Conservation (phyloP, 2,888 invertebrate genomes). For the Melolontha melolontha region DNA sequence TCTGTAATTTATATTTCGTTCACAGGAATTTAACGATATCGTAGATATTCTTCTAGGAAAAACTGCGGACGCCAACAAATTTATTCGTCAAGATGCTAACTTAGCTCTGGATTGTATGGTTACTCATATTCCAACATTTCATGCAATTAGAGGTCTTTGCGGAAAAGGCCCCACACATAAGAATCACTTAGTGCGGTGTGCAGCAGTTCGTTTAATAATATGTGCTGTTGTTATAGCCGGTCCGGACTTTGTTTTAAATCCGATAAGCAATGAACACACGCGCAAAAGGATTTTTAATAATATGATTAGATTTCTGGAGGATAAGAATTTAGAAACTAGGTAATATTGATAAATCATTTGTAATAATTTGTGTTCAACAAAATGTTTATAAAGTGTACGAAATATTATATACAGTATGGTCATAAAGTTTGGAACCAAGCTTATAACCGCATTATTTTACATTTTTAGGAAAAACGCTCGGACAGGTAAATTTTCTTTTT, state of each 20-base stretch:
- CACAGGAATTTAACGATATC: slow-evolving; percentile 79
- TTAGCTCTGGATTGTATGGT: slow-evolving; percentile 77
- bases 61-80: slow-evolving; percentile 79
- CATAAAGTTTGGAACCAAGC: too few relatives aligned
- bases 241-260: slow-evolving; percentile 70
- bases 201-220: slow-evolving; percentile 74
- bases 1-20: slow-evolving; percentile 18
- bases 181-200: slow-evolving; percentile 76
- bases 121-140: slow-evolving; percentile 72
- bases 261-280: slow-evolving; percentile 67
- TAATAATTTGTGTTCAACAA: too few relatives aligned
- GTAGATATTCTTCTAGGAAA: slow-evolving; percentile 74
- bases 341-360: slow-evolving; percentile 42
- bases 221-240: slow-evolving; percentile 75
- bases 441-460: too few relatives aligned
- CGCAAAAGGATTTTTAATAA: slow-evolving; percentile 66
- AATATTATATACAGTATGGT: too few relatives aligned
- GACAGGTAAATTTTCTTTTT: too few relatives aligned
- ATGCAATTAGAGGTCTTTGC: slow-evolving; percentile 69
- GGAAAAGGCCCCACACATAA: slow-evolving; percentile 69
- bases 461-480: too few relatives aligned
- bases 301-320: slow-evolving; percentile 68
- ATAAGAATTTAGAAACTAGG: slow-evolving; percentile 69
- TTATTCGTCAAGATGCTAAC: slow-evolving; percentile 82
- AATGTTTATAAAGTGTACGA: too few relatives aligned